Conservation (phyloP, 1,140 invertebrate species). For the Macrotrachela quadricornifera region DNA sequence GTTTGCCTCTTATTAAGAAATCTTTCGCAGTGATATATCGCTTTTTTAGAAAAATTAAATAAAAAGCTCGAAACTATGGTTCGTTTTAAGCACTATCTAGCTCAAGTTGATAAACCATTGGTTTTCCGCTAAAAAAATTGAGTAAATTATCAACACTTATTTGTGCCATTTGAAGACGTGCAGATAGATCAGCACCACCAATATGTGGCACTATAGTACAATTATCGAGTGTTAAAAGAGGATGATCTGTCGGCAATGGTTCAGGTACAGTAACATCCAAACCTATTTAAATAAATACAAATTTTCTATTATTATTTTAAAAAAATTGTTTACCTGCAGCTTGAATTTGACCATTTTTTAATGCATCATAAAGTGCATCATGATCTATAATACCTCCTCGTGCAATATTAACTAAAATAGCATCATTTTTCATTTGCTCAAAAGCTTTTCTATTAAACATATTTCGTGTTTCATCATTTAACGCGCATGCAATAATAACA, state of each 20-base stretch:
- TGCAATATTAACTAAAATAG: slow-evolving; percentile 6
- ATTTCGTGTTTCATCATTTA: slow-evolving; percentile 17
- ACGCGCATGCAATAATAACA: slow-evolving; percentile 22
- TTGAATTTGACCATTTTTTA: not conserved
- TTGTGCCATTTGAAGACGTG: slow-evolving; percentile 57
- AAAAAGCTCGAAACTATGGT: too few relatives aligned
- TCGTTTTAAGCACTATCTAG: too few relatives aligned
- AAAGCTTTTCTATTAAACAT: slow-evolving; percentile 3
- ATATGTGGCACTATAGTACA: slow-evolving; percentile 72
- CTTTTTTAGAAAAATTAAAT: too few relatives aligned
- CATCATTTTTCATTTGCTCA: slow-evolving; percentile 1
- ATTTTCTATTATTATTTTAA: too few relatives aligned
- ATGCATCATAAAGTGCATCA: slow-evolving; percentile 1
- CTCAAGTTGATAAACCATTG: too few relatives aligned
- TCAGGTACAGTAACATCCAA: slow-evolving; percentile 80
- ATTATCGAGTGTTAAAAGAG: slow-evolving; percentile 54
- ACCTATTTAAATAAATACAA: slow-evolving; percentile 55
- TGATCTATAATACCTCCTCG: slow-evolving; percentile 5
- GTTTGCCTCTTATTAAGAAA: too few relatives aligned
- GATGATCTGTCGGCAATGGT: slow-evolving; percentile 56
- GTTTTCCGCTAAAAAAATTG: slow-evolving; percentile 18
- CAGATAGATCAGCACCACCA: slow-evolving; percentile 59
- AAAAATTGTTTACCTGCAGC: not conserved
- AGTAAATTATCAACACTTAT: slow-evolving; percentile 65
- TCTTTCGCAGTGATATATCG: too few relatives aligned